Conservation (phyloP, 1,140 invertebrate genomes). For the Calosoma granatense region DNA sequence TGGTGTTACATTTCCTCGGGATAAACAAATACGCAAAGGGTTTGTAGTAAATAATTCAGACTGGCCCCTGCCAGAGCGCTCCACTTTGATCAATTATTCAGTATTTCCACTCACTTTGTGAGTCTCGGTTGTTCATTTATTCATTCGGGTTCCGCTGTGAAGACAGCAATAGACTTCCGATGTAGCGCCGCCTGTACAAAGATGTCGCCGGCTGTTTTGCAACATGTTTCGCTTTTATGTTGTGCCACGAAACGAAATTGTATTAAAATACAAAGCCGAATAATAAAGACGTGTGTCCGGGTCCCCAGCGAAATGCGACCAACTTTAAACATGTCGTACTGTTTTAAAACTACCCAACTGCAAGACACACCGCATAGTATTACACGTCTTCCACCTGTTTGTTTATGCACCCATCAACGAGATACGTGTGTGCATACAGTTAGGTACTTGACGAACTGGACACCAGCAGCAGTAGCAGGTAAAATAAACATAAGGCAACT, state of each 20-base stretch:
- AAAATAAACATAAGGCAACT: too few species aligned
- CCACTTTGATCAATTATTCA: slow-evolving; percentile 7
- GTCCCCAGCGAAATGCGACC: too few species aligned
- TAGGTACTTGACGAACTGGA: too few species aligned
- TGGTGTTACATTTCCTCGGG: background rate
- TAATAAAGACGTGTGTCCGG: too few species aligned
- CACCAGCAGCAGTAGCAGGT: too few species aligned
- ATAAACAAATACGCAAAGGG: slow-evolving; percentile 8
- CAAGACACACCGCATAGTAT: too few species aligned
- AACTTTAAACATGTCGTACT: too few species aligned
- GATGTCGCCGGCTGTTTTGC: background rate
- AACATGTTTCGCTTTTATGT: background rate
- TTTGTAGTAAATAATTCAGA: background rate
- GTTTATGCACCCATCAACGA: too few species aligned
- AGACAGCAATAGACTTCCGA: slow-evolving; percentile 7
- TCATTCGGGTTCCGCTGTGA: slow-evolving; percentile 1
- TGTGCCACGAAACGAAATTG: background rate
- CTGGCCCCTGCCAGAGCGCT: background rate
- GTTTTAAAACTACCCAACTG: too few species aligned
- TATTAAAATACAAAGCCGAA: background rate
- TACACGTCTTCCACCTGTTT: too few species aligned
- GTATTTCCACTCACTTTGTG: slow-evolving; percentile 6
- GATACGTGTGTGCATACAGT: too few species aligned
- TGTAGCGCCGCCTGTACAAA: background rate
- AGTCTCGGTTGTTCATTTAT: slow-evolving; percentile 6